A percentile compares a stretch with the other conserved stretches of the same genome.
Conservation (phyloP, 2,797 vertebrate genomes). For the Perodicticus potto region DNA sequence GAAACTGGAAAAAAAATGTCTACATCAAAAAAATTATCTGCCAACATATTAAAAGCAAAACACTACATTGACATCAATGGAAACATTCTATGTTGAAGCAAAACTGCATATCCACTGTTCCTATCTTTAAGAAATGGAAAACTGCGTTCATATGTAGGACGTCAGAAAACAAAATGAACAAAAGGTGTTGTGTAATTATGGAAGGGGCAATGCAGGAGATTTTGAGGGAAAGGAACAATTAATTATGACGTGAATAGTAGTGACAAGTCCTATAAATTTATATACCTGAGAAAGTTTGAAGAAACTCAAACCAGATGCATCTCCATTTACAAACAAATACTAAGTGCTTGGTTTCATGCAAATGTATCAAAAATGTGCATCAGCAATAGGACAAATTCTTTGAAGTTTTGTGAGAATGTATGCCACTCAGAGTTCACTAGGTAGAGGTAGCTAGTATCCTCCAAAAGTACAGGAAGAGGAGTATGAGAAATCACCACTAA, state of each 20-base stretch:
- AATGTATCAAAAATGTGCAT: background rate
- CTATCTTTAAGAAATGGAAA: background rate
- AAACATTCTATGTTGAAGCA: background rate
- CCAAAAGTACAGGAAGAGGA: background rate
- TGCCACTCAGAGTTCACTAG: background rate
- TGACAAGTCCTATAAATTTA: background rate
- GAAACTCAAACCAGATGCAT: background rate
- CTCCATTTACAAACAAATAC: background rate
- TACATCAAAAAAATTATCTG: conserved; percentile 20
- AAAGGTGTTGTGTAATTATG: background rate
- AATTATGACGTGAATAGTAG: background rate
- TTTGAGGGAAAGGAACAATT: background rate
- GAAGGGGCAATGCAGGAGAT: background rate
- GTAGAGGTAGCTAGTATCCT: background rate
- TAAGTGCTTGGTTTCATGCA: background rate
- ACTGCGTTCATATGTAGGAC: background rate
- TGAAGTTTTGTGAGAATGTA: background rate
- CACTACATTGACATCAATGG: background rate
- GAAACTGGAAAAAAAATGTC: background rate
- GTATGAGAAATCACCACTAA: background rate
- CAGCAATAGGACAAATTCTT: background rate
- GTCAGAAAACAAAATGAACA: background rate
- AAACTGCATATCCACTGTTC: background rate
- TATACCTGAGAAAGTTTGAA: background rate
- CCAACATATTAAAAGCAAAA: background rate